These are phyloP conservation scores for Adela reaumurella DNA, from an alignment of 2,888 invertebrate species.

Conservation along the genomic window DNA sequence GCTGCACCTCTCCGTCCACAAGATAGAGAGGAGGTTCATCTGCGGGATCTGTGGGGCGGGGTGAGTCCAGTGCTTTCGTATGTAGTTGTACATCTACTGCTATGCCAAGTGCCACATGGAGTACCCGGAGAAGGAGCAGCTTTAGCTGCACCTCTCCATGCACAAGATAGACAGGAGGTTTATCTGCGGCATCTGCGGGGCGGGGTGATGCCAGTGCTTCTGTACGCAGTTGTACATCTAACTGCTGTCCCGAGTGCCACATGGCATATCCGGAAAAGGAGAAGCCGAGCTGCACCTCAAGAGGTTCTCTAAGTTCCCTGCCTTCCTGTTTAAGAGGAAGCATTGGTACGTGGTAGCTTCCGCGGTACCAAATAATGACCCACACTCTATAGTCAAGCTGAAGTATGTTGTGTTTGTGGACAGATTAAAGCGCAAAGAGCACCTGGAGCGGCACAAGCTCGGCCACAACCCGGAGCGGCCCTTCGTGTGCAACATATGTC, in stretches of 20 bases:
- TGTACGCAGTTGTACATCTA: conserved; percentile 69
- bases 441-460: conserved; percentile 70
- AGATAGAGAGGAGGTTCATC: conserved; percentile 74
- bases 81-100: conserved; percentile 23
- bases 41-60: conserved; percentile 76
- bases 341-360: too few species aligned
- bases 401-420: conserved; percentile 50
- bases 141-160: conserved; percentile 71
- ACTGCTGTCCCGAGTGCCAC: conserved; percentile 78
- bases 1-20: conserved; percentile 71
- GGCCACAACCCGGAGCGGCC: conserved; percentile 75
- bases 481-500: conserved; percentile 69
- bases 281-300: conserved; percentile 74
- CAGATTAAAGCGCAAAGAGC: conserved; percentile 70
- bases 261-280: conserved; percentile 81
- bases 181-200: conserved; percentile 69
- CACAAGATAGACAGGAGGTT: conserved; percentile 74
- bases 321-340: too few species aligned
- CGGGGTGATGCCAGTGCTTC: too few species aligned
- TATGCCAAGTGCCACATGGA: conserved; percentile 80
- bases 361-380: too few species aligned
- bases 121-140: conserved; percentile 73
- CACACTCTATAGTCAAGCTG: too few species aligned
- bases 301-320: too few species aligned
- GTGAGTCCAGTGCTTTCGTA: conserved; percentile 16